Conservation (phyloP, 2,113 vertebrate genomes). For the Myodes glareolus region DNA sequence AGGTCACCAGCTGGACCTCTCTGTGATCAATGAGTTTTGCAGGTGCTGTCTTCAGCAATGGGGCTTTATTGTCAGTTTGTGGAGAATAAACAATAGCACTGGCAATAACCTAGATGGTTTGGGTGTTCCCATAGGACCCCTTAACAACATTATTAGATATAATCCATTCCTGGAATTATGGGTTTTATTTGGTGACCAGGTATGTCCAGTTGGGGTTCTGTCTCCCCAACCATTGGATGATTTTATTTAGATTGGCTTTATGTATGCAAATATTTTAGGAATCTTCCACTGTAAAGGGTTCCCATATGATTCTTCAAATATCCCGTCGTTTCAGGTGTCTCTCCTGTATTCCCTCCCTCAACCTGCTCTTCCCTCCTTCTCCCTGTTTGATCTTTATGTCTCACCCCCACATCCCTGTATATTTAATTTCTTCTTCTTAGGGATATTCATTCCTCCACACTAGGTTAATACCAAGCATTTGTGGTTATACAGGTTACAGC, state of each 20-base stretch:
- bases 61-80: not conserved
- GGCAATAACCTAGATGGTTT: not conserved
- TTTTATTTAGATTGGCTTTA: not conserved
- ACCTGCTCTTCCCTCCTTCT: not conserved
- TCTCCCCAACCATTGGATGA: not conserved
- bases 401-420: not conserved
- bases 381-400: not conserved
- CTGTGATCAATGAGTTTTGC: not conserved
- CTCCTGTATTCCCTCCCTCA: not conserved
- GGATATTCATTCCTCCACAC: not conserved
- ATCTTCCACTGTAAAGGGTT: not conserved
- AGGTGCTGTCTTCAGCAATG: not conserved
- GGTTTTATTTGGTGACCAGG: not conserved
- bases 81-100: not conserved
- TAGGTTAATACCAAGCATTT: not conserved
- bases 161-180: not conserved
- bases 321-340: not conserved
- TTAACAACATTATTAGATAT: not conserved
- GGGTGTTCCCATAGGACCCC: not conserved
- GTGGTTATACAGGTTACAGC: too few relatives aligned
- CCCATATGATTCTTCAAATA: not conserved
- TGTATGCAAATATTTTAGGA: not conserved
- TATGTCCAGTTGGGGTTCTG: not conserved
- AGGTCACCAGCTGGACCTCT: not conserved
- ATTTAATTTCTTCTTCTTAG: not conserved